Base-by-base conservation (phyloP, 2,888 invertebrate species). In the Amphipoea oculea region DNA sequence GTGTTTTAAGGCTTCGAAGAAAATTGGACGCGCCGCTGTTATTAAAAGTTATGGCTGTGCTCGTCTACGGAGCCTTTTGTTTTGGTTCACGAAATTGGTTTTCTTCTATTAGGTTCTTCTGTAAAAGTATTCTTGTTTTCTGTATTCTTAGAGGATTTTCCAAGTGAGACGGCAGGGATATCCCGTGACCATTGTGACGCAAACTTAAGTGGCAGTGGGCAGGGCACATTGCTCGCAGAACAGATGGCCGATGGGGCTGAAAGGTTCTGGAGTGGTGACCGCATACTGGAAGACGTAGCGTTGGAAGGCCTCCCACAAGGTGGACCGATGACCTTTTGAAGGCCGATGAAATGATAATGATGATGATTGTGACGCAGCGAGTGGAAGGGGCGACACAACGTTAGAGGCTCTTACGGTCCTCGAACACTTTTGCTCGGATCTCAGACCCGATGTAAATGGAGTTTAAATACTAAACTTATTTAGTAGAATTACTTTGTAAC, bases 1-100 rank as follows among this genome's bases (percentile, higher is more conserved):
- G n/a, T 73, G n/a, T 79, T 78, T 78, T 62, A 83, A 79, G 75
- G 73, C 75, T 79, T 79, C 51, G 57, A 5, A 70, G 86, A 79
- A 86, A 84, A 83, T 84, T 84, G 83, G 72, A 86, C 62, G 74
- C 72, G 51, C 40, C 60, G 20, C 14, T 51, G 12, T 83, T 84
- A 78, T 83, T 78, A 75, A 83, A 84, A 86, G 40, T 86, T 84
- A 86, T 83, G 48, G 36, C 23, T 17, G 65, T 69, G 62, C 71
- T 69, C 78, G 45, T 86, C 63, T 63, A 14, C 42, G 60, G 17
- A 60, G n/a, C 9, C 29, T 73, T 73, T 73, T 71, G 36, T 72
- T 71, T 82, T 62, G 57, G 60, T 78, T 66, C 17, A 40, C 5
- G n/a, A 74, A 78, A 84, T 84, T 72, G 42, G 65, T 86, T 82